phyloP scores from a whole-genome alignment of 2,888 invertebrate genomes.

The Clitarchus hookeri region DNA sequence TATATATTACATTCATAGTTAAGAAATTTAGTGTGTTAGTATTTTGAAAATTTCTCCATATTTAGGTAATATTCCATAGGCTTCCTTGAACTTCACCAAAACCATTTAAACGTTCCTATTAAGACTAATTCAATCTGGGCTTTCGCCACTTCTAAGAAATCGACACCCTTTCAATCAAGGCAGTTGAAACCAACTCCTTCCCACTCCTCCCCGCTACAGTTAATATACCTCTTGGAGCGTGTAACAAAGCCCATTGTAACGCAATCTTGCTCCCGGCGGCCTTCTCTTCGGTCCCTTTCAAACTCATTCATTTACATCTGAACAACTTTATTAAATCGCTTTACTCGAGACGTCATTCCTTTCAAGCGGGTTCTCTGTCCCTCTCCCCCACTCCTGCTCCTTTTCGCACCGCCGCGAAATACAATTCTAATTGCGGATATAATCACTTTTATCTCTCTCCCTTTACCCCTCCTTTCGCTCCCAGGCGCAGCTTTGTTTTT shows the following conservation, averaged over 20 bases:
- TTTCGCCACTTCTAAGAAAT: neutral
- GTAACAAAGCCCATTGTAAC: neutral
- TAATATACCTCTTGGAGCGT: neutral
- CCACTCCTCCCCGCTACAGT: neutral
- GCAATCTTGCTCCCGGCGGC: neutral
- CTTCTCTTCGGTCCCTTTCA: neutral
- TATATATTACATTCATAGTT: no score
- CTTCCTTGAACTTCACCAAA: neutral
- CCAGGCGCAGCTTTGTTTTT: neutral
- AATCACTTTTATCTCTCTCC: neutral
- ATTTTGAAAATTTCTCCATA: no score
- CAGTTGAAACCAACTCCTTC: no score
- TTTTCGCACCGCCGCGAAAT: neutral
- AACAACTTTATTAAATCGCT: slow-evolving; percentile 3
- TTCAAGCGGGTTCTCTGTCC: neutral
- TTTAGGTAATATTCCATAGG: no score
- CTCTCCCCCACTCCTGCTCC: no score
- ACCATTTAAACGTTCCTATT: neutral
- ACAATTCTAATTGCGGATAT: neutral
- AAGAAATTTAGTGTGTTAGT: no score
- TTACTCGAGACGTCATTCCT: neutral
- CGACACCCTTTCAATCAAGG: neutral
- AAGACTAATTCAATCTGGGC: neutral
- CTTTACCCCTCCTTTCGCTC: neutral
- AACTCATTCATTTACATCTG: neutral